These are phyloP conservation scores for Lymantria dispar DNA, from an alignment of 2,888 invertebrate species.

Conservation along the genomic window DNA sequence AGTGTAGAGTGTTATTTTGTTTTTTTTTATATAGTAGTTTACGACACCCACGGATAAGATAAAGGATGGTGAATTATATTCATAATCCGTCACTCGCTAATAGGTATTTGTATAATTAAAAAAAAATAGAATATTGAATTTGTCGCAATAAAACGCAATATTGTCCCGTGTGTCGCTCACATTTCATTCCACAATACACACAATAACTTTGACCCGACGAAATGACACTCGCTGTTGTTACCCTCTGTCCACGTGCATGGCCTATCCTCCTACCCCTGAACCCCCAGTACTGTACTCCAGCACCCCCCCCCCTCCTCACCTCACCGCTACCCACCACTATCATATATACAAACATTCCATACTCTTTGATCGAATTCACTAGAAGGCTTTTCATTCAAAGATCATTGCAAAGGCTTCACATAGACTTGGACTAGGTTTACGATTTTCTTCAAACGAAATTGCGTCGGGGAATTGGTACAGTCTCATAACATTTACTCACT, in stretches of 20 bases:
- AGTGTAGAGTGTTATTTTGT: no score
- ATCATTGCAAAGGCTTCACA: background rate
- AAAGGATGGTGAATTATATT: no score
- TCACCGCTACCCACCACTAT: no score
- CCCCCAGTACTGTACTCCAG: no score
- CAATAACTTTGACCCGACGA: constrained; percentile 8
- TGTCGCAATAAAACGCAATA: background rate
- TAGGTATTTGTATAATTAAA: no score
- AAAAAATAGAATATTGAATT: no score
- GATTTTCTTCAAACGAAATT: background rate
- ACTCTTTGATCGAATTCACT: constrained; percentile 6
- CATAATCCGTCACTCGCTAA: no score
- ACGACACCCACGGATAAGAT: no score
- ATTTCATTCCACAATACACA: constrained; percentile 17
- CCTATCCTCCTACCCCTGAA: background rate
- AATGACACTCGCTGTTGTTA: background rate
- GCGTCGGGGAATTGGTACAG: background rate
- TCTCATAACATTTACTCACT: background rate
- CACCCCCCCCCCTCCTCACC: no score
- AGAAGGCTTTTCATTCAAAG: constrained; percentile 3
- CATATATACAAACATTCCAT: background rate
- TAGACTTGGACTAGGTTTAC: background rate
- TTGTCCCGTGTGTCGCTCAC: background rate
- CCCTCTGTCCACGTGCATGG: background rate
- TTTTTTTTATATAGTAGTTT: no score